Percentiles rank a stretch among this genome's conserved stretches.
Evolutionary conservation across 2,888 invertebrate species (phyloP).

Genomic region (Tipula lateralis): DNA sequence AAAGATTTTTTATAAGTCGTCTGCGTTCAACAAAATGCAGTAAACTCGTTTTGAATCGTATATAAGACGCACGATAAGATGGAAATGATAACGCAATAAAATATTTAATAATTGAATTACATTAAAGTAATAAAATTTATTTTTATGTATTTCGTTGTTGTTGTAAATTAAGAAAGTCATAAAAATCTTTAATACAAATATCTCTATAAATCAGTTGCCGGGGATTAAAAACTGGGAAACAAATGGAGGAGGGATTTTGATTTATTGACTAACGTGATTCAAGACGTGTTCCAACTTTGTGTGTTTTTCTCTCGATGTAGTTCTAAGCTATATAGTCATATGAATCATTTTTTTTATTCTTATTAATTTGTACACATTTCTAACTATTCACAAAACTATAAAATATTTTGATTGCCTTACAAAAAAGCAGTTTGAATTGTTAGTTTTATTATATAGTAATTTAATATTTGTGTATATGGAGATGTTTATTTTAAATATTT

Average conservation of each 20-base stretch:
- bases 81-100: slow-evolving; percentile 19
- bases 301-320: too few relatives aligned
- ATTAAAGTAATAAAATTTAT: not conserved
- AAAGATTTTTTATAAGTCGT: not conserved
- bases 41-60: not conserved
- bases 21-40: not conserved
- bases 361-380: not conserved
- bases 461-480: not conserved
- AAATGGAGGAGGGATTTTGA: not conserved
- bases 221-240: not conserved
- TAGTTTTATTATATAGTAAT: not conserved
- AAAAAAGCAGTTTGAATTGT: not conserved
- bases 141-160: not conserved
- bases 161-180: not conserved
- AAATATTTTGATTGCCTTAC: not conserved
- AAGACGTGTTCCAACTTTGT: not conserved
- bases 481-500: not conserved
- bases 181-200: not conserved
- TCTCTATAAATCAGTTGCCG: not conserved
- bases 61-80: not conserved
- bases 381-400: not conserved
- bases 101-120: slow-evolving; percentile 4
- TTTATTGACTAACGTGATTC: not conserved
- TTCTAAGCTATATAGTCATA: not conserved
- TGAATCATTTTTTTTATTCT: not conserved